Evolutionary conservation across 2,888 invertebrate species (phyloP).

Genomic region (Callyntrura guangdongensis): DNA sequence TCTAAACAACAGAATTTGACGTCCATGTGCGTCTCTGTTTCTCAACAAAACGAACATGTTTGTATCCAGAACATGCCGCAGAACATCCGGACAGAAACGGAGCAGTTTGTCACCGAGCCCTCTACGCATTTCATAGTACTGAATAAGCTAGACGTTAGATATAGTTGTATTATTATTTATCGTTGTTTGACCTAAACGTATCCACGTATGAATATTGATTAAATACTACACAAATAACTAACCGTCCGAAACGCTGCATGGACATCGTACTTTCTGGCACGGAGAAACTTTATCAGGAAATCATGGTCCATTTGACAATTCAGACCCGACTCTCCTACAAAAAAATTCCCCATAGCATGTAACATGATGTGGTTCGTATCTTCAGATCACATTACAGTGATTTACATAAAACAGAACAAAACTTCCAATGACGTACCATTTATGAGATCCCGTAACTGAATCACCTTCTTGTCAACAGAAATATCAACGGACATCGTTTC

Average conservation of each 20-base stretch:
- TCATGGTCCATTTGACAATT: slow-evolving; percentile 74
- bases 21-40: slow-evolving; percentile 72
- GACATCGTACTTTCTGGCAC: slow-evolving; percentile 75
- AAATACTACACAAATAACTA: slow-evolving; percentile 22
- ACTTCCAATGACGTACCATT: slow-evolving; percentile 20
- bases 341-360: neutral
- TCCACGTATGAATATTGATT: neutral
- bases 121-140: slow-evolving; percentile 75
- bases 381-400: neutral
- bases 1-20: slow-evolving; percentile 72
- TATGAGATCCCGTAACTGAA: slow-evolving; percentile 68
- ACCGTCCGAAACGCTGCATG: slow-evolving; percentile 75
- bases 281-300: slow-evolving; percentile 75
- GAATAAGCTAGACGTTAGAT: slow-evolving; percentile 45
- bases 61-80: slow-evolving; percentile 53
- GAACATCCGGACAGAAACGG: slow-evolving; percentile 62
- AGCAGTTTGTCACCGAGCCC: slow-evolving; percentile 54
- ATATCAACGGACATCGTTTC: slow-evolving; percentile 62
- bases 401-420: neutral
- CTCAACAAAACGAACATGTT: slow-evolving; percentile 73
- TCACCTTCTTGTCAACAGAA: slow-evolving; percentile 63
- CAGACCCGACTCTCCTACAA: slow-evolving; percentile 48
- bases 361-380: neutral
- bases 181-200: neutral
- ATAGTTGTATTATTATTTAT: neutral